A percentile compares a stretch with the other conserved stretches of the same genome.
These are phyloP conservation scores for Oryzias dopingdopingensis DNA, from an alignment of 2,797 vertebrate species.

Conservation along the genomic window DNA sequence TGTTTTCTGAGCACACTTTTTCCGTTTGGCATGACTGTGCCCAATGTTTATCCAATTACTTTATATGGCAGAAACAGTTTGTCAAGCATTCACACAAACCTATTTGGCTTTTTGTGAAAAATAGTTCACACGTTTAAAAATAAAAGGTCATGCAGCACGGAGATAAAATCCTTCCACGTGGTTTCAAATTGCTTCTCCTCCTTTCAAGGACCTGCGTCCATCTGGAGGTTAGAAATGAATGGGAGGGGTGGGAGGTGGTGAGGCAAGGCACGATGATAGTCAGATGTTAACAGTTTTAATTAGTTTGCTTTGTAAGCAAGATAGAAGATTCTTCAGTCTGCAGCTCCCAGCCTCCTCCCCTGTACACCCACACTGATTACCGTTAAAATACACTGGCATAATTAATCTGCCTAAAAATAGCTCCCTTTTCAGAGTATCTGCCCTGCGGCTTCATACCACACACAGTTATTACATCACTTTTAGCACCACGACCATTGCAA, in stretches of 20 bases:
- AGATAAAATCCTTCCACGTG: not conserved
- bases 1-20: too few relatives aligned
- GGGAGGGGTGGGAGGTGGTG: not conserved
- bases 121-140: not conserved
- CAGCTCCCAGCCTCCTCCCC: conserved; percentile 27
- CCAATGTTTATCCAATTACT: not conserved
- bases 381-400: conserved; percentile 63
- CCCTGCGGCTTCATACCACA: conserved; percentile 56
- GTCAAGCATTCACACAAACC: not conserved
- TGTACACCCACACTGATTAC: conserved; percentile 55
- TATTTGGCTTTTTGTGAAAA: not conserved
- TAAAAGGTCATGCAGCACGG: not conserved
- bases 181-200: not conserved
- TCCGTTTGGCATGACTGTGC: too few relatives aligned
- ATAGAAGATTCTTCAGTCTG: conserved; percentile 10
- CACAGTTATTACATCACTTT: conserved; percentile 1
- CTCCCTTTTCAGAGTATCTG: conserved; percentile 40
- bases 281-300: not conserved
- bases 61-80: not conserved
- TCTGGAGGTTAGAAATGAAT: not conserved
- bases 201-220: not conserved
- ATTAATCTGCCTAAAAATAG: conserved; percentile 73
- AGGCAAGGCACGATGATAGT: not conserved
- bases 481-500: too few relatives aligned
- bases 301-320: conserved; percentile 13